phyloP scores from a whole-genome alignment of 2,113 vertebrate genomes.

The Danionella cerebrum region DNA sequence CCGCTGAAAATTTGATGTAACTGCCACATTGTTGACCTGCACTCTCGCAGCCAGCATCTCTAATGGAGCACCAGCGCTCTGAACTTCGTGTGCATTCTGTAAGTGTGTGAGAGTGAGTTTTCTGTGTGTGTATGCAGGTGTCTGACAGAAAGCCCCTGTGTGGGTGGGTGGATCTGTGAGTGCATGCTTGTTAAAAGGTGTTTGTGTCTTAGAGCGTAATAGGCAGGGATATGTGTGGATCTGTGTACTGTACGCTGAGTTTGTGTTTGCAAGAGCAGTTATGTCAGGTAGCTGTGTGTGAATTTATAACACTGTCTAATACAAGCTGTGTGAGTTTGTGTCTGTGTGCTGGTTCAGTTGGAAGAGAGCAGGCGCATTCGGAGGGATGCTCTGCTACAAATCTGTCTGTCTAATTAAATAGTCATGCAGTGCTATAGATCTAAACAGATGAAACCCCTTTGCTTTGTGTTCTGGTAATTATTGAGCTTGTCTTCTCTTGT shows the following conservation, averaged over 20 bases:
- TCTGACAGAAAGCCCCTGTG: not conserved
- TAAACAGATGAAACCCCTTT: conserved; percentile 15
- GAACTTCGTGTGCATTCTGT: not conserved
- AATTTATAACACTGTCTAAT: not conserved
- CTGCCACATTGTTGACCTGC: not conserved
- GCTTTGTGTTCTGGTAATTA: conserved; percentile 22
- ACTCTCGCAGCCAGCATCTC: not conserved
- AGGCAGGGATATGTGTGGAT: not conserved
- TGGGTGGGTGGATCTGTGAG: conserved; percentile 14
- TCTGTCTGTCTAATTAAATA: conserved; percentile 21
- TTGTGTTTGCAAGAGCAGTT: conserved; percentile 1
- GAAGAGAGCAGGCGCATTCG: not conserved
- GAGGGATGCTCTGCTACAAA: not conserved
- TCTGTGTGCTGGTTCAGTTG: not conserved
- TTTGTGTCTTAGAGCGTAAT: conserved; percentile 6
- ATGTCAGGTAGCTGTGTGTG: not conserved
- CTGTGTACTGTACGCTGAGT: not conserved
- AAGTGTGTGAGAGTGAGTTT: not conserved
- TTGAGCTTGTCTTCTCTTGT: conserved; percentile 18
- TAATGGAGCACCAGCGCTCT: not conserved
- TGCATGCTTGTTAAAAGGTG: conserved; percentile 12
- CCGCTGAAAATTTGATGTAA: not conserved
- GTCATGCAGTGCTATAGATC: conserved; percentile 1
- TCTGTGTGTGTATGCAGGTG: not conserved
- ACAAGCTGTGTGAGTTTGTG: not conserved